Evolutionary conservation across 2,113 vertebrate genomes (phyloP).

Genomic region (Sylvicapra grimmia): DNA sequence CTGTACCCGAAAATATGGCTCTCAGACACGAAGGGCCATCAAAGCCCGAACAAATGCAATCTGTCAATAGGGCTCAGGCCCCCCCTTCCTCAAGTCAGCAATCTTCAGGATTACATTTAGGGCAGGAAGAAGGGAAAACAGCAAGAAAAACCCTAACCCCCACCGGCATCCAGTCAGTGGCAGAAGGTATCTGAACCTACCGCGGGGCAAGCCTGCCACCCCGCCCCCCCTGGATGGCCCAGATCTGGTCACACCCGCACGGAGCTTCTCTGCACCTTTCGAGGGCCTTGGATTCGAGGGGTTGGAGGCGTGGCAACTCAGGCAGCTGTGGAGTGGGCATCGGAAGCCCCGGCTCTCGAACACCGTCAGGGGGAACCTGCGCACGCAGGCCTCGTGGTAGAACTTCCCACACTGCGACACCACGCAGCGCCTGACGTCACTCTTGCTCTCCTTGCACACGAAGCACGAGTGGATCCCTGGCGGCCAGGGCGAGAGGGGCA

Average conservation of each 20-base stretch:
- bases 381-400: conserved; percentile 93
- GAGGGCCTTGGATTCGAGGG: conserved; percentile 85
- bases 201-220: background rate
- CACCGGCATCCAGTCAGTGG: background rate
- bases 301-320: conserved; percentile 89
- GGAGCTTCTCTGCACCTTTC: conserved; percentile 82
- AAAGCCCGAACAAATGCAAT: background rate
- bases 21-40: background rate
- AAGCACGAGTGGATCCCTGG: conserved; percentile 92
- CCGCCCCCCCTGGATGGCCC: rapidly evolving
- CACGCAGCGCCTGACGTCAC: conserved; percentile 88
- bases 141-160: too few relatives aligned
- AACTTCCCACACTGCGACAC: conserved; percentile 94
- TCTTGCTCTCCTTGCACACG: conserved; percentile 88
- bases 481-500: background rate
- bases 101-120: background rate
- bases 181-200: rapidly evolving
- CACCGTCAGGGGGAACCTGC: conserved; percentile 85
- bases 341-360: conserved; percentile 95
- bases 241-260: rapidly evolving
- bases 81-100: background rate
- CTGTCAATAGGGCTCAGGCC: background rate
- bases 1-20: background rate
- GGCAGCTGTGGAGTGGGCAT: conserved; percentile 94
- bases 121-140: background rate